Evolutionary conservation across 2,797 vertebrate genomes (phyloP).

Genomic region (Clamator glandarius): DNA sequence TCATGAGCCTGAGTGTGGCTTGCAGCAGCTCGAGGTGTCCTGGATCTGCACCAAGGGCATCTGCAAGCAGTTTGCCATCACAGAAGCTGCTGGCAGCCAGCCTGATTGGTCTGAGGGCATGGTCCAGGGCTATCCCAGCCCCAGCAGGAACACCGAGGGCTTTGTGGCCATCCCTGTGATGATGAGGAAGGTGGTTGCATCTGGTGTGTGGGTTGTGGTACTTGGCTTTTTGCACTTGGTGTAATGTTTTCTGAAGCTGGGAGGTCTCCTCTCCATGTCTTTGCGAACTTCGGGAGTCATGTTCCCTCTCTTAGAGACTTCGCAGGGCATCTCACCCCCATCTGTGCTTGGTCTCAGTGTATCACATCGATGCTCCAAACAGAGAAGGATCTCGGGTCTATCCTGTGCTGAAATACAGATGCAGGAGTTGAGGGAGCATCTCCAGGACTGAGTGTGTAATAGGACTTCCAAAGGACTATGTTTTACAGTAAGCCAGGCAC

Average conservation of each 20-base stretch:
- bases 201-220: rapidly evolving
- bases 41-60: neutral
- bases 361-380: neutral
- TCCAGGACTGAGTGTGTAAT: no score
- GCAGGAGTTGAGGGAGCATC: no score
- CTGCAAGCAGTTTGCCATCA: neutral
- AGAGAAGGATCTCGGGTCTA: neutral
- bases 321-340: neutral
- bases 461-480: no score
- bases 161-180: neutral
- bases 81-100: neutral
- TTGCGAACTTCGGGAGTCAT: neutral
- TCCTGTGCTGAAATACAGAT: neutral
- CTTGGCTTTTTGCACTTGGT: neutral
- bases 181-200: neutral
- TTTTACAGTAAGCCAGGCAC: no score
- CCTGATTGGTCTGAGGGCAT: neutral
- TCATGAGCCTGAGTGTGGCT: neutral
- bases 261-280: neutral
- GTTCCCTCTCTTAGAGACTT: neutral
- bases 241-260: neutral
- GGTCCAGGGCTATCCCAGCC: neutral
- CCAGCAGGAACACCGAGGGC: neutral
- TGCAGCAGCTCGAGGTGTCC: neutral
- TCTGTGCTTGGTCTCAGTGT: neutral